Evolutionary conservation across 2,113 vertebrate genomes (phyloP).

Genomic region (Nanorana parkeri): DNA sequence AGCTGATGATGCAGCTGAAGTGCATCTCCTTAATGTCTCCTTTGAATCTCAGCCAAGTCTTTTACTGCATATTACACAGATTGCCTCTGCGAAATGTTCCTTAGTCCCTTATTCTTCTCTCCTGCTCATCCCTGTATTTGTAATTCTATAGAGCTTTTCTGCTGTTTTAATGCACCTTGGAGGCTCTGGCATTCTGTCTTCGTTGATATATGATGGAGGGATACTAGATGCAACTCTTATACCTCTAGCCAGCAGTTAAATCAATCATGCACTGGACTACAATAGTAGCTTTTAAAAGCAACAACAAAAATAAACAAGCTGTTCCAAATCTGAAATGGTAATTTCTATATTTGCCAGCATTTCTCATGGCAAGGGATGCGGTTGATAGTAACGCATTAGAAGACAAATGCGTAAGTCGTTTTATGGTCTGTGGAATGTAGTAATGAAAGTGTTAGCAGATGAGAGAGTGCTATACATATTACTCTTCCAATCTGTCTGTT

Average conservation of each 20-base stretch:
- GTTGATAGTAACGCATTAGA: not conserved
- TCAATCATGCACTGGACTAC: not conserved
- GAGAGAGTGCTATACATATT: not conserved
- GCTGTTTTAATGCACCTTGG: not conserved
- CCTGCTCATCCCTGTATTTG: not conserved
- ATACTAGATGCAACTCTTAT: not conserved
- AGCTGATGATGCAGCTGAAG: slow-evolving; percentile 38
- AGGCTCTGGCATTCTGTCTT: slow-evolving; percentile 2
- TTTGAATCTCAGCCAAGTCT: slow-evolving; percentile 42
- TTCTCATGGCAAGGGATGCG: slow-evolving; percentile 1
- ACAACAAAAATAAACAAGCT: not conserved
- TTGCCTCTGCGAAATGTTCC: slow-evolving; percentile 27
- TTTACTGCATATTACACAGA: slow-evolving; percentile 56
- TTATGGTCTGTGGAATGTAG: not conserved
- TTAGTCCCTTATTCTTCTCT: not conserved
- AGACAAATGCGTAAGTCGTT: not conserved
- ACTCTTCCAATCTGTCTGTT: not conserved
- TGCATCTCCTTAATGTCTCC: slow-evolving; percentile 50
- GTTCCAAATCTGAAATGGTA: not conserved
- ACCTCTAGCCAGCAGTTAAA: slow-evolving; percentile 5
- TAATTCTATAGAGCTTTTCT: not conserved
- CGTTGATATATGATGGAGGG: not conserved
- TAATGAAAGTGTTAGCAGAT: not conserved
- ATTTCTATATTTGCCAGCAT: slow-evolving; percentile 19
- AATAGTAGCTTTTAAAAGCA: slow-evolving; percentile 9